Evolutionary conservation across 2,888 invertebrate genomes (phyloP).

Genomic region (Synanthedon vespiformis): DNA sequence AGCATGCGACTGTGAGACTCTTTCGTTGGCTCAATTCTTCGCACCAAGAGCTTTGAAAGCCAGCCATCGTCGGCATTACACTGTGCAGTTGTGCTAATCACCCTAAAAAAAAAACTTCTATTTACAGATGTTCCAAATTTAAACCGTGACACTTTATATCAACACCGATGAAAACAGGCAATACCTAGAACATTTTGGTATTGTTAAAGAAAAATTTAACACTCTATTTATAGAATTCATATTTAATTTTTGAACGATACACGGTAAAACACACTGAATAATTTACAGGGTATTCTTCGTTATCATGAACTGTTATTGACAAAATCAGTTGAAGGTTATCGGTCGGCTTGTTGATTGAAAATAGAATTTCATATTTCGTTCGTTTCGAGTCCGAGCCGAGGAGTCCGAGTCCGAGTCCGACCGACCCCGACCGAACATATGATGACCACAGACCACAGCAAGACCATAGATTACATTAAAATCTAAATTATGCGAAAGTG

Average conservation of each 20-base stretch:
- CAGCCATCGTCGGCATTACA: slow-evolving; percentile 77
- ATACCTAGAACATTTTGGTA: slow-evolving; percentile 55
- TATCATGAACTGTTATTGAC: slow-evolving; percentile 52
- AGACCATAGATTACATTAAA: no score
- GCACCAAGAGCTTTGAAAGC: slow-evolving; percentile 89
- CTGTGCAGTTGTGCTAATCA: slow-evolving; percentile 44
- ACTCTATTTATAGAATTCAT: slow-evolving; percentile 58
- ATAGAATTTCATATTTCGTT: neutral
- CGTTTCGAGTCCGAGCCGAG: no score
- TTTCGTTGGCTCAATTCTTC: slow-evolving; percentile 93
- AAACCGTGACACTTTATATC: slow-evolving; percentile 14
- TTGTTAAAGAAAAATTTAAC: slow-evolving; percentile 33
- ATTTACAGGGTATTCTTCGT: slow-evolving; percentile 29
- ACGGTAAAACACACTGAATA: slow-evolving; percentile 11
- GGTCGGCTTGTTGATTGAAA: slow-evolving; percentile 39
- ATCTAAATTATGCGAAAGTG: no score
- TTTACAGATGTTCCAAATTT: slow-evolving; percentile 25
- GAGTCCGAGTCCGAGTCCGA: no score
- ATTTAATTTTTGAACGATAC: slow-evolving; percentile 12
- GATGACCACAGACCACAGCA: no score
- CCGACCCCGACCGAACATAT: no score
- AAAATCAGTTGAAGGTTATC: slow-evolving; percentile 69
- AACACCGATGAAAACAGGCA: slow-evolving; percentile 5
- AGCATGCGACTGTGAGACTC: slow-evolving; percentile 97
- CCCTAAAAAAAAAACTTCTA: slow-evolving; percentile 43